Percentiles rank a stretch among this genome's conserved stretches.
Conservation (phyloP, 2,888 invertebrate species). For the Heliconius ismenius region DNA sequence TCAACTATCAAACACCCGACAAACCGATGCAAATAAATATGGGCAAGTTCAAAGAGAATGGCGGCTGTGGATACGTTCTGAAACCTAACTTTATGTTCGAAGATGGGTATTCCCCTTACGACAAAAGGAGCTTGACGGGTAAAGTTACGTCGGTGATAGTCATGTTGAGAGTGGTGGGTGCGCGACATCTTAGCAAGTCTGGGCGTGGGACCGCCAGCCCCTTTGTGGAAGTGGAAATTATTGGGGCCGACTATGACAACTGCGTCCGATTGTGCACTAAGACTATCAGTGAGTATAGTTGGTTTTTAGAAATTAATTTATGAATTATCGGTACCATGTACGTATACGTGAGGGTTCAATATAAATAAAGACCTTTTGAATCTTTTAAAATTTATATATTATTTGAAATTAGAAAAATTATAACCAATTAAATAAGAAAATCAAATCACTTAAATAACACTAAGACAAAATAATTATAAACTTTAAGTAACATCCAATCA, state of each 20-base stretch:
- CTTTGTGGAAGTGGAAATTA: conserved; percentile 94
- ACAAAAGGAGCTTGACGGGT: conserved; percentile 81
- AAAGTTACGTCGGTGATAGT: conserved; percentile 77
- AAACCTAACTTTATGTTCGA: conserved; percentile 94
- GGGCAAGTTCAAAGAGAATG: conserved; percentile 95
- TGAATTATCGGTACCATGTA: no score
- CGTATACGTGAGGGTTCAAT: no score
- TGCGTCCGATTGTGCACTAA: conserved; percentile 92
- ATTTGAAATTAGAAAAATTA: no score
- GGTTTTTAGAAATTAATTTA: background rate
- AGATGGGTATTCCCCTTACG: conserved; percentile 90
- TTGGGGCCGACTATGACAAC: conserved; percentile 93
- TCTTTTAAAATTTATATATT: no score
- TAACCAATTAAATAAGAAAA: no score
- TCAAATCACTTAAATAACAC: background rate
- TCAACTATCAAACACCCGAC: conserved; percentile 98
- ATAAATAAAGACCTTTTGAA: no score
- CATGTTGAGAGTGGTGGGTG: conserved; percentile 91
- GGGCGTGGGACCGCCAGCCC: conserved; percentile 93
- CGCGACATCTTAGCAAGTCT: conserved; percentile 92
- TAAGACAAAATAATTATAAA: background rate
- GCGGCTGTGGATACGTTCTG: conserved; percentile 94
- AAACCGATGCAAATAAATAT: conserved; percentile 98
- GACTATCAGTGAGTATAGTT: conserved; percentile 86
- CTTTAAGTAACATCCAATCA: background rate